phyloP scores from a whole-genome alignment of 2,888 invertebrate species.

The Nineta flava region DNA sequence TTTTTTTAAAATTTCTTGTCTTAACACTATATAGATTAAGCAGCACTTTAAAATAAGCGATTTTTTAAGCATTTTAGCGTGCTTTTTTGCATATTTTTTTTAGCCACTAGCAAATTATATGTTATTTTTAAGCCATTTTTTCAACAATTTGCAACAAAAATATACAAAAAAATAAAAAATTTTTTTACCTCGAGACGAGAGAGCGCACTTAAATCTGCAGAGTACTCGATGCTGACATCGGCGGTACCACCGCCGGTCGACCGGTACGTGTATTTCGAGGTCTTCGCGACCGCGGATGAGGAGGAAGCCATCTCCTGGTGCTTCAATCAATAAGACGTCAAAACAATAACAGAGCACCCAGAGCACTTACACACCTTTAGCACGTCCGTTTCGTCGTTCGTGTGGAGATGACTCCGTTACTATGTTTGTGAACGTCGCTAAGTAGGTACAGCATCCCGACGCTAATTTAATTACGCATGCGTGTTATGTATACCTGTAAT shows the following conservation, averaged over 20 bases:
- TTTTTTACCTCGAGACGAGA: slow-evolving; percentile 81
- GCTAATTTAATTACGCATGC: slow-evolving; percentile 1
- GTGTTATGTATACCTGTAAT: background rate
- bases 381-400: slow-evolving; percentile 40
- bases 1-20: too few relatives aligned
- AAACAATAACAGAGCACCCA: slow-evolving; percentile 2
- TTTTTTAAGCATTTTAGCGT: too few relatives aligned
- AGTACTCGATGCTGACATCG: slow-evolving; percentile 91
- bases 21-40: too few relatives aligned
- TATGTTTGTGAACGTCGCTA: slow-evolving; percentile 13
- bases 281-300: slow-evolving; percentile 63
- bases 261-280: slow-evolving; percentile 85
- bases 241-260: slow-evolving; percentile 58
- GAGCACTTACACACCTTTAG: slow-evolving; percentile 30
- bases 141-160: too few relatives aligned
- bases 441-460: background rate
- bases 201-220: slow-evolving; percentile 84
- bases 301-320: slow-evolving; percentile 28
- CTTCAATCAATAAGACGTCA: slow-evolving; percentile 5
- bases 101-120: too few relatives aligned
- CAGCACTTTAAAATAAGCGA: too few relatives aligned
- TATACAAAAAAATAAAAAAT: background rate
- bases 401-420: slow-evolving; percentile 35
- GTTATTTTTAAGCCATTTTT: too few relatives aligned
- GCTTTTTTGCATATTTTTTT: too few relatives aligned